Percentiles rank a stretch among this genome's conserved stretches.
Conservation (phyloP, 2,113 vertebrate genomes). For the Uropsilus gracilis region DNA sequence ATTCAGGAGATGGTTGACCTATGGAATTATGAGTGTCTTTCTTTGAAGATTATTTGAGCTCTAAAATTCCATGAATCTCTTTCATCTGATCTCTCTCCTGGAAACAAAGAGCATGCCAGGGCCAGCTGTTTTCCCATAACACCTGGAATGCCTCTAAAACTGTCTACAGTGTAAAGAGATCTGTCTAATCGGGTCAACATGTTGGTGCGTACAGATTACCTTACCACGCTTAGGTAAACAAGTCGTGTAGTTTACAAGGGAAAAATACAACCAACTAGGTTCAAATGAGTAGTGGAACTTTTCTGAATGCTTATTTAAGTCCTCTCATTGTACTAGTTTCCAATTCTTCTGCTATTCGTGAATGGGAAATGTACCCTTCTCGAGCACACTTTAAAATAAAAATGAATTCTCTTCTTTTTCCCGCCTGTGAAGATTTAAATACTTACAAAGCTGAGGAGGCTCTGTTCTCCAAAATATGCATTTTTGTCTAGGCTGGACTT, state of each 20-base stretch:
- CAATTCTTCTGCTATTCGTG: slow-evolving; percentile 22
- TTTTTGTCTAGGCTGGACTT: slow-evolving; percentile 78
- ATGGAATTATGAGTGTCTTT: not conserved
- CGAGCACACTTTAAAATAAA: slow-evolving; percentile 49
- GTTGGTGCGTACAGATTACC: slow-evolving; percentile 30
- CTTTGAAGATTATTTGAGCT: not conserved
- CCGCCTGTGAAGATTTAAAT: slow-evolving; percentile 37
- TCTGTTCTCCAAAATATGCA: slow-evolving; percentile 26
- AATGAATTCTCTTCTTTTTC: not conserved
- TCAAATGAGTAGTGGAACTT: slow-evolving; percentile 63
- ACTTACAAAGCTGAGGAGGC: slow-evolving; percentile 13
- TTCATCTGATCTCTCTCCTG: not conserved
- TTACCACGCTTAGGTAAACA: slow-evolving; percentile 49
- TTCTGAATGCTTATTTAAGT: slow-evolving; percentile 70
- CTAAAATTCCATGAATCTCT: not conserved
- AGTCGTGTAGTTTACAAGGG: slow-evolving; percentile 68
- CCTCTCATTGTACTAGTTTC: not conserved
- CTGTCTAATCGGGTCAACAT: slow-evolving; percentile 44
- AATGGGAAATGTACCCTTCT: slow-evolving; percentile 40
- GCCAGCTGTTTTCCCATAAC: not conserved
- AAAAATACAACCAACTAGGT: slow-evolving; percentile 66
- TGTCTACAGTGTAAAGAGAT: slow-evolving; percentile 1
- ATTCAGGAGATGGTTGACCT: not conserved
- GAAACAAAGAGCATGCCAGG: not conserved
- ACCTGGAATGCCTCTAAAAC: not conserved